These are phyloP conservation scores for Anabas testudineus DNA, from an alignment of 2,797 vertebrate species.

Conservation along the genomic window DNA sequence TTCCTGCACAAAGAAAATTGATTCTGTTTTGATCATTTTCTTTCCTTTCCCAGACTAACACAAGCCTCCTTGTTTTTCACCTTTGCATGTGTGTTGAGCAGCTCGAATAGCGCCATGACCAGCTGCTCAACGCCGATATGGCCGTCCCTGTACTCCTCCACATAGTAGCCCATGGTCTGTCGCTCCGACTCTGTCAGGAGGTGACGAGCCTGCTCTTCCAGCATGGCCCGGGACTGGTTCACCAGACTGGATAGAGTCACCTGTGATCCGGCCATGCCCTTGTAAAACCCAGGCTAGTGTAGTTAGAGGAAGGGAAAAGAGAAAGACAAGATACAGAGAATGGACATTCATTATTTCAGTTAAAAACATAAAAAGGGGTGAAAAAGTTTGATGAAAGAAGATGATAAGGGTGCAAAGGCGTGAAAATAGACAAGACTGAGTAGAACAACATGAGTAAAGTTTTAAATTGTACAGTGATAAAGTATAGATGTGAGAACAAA, in stretches of 20 bases:
- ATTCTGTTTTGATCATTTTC: conserved; percentile 10
- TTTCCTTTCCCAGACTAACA: not conserved
- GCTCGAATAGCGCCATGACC: conserved; percentile 93
- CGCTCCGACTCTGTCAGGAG: conserved; percentile 91
- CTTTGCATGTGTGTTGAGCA: conserved; percentile 97
- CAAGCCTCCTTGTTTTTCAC: conserved; percentile 69
- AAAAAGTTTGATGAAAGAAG: not conserved
- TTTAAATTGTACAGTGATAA: no score
- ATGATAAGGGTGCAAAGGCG: not conserved
- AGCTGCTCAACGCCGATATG: conserved; percentile 91
- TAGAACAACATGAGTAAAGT: not conserved
- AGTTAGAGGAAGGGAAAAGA: not conserved
- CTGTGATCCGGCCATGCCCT: conserved; percentile 93
- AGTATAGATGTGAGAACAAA: not conserved
- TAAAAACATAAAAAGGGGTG: not conserved
- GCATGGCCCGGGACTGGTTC: conserved; percentile 91
- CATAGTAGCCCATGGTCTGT: conserved; percentile 94
- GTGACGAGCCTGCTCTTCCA: conserved; percentile 94
- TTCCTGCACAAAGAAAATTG: conserved; percentile 1
- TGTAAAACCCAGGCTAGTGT: conserved; percentile 90
- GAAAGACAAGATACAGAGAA: not conserved
- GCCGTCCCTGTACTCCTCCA: conserved; percentile 92
- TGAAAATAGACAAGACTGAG: conserved; percentile 1
- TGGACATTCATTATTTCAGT: not conserved
- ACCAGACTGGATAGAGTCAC: conserved; percentile 95